These are phyloP conservation scores for Acestrorhynchus altus DNA, from an alignment of 2,797 vertebrate species.

Conservation along the genomic window DNA sequence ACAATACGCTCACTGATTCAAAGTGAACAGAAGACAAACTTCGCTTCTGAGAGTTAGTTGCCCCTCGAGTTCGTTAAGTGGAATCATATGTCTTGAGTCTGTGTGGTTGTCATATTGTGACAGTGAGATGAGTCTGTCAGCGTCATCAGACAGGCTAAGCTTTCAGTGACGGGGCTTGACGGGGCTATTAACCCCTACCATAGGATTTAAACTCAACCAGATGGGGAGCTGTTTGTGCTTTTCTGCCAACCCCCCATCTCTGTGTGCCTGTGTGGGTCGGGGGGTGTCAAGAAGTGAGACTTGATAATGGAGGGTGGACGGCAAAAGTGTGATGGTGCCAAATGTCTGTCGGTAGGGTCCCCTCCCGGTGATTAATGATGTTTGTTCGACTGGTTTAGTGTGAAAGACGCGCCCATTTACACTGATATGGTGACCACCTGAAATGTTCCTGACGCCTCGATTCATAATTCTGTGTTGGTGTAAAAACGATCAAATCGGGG, in stretches of 20 bases:
- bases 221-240: conserved; percentile 60
- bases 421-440: conserved; percentile 19
- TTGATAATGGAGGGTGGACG: conserved; percentile 47
- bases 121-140: conserved; percentile 45
- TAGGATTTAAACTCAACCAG: conserved; percentile 63
- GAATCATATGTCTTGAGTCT: conserved; percentile 50
- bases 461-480: conserved; percentile 18
- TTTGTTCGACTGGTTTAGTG: conserved; percentile 56
- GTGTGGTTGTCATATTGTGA: conserved; percentile 55
- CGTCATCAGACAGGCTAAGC: conserved; percentile 57
- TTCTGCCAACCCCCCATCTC: conserved; percentile 39
- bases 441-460: conserved; percentile 13
- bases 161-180: conserved; percentile 57
- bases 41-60: not conserved
- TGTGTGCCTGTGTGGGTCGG: conserved; percentile 40
- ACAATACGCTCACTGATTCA: conserved; percentile 13
- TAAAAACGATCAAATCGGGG: conserved; percentile 15
- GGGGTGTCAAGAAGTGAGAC: conserved; percentile 53
- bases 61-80: conserved; percentile 47
- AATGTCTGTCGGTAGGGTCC: conserved; percentile 57
- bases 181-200: conserved; percentile 56
- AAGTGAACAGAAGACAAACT: not conserved
- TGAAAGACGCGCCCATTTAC: conserved; percentile 34
- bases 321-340: conserved; percentile 52
- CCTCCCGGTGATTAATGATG: conserved; percentile 62